Evolutionary conservation across 1,140 invertebrate genomes (phyloP).

Genomic region (Leptinotarsa defecta): DNA sequence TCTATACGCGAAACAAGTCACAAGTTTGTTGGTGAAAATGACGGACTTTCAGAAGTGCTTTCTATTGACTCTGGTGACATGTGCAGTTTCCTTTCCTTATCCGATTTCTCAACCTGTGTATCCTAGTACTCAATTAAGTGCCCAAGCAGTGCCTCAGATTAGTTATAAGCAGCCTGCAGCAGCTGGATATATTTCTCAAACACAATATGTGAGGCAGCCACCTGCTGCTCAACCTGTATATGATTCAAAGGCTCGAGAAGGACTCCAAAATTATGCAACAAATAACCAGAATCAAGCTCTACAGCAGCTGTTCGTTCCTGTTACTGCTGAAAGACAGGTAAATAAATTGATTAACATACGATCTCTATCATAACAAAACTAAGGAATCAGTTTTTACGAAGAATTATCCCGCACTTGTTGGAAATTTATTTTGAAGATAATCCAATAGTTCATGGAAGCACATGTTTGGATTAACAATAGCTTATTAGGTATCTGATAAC

Average conservation of each 20-base stretch:
- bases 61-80: background rate
- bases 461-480: too few species aligned
- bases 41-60: constrained; percentile 10
- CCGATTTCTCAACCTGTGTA: constrained; percentile 17
- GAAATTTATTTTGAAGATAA: too few species aligned
- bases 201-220: constrained; percentile 17
- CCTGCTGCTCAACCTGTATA: background rate
- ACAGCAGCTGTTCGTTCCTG: background rate
- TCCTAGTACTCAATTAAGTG: constrained; percentile 15
- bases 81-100: constrained; percentile 8
- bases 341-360: background rate
- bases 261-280: constrained; percentile 21
- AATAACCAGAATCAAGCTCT: background rate
- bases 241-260: constrained; percentile 11
- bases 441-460: too few species aligned
- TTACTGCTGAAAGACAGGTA: constrained; percentile 13
- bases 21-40: constrained; percentile 1
- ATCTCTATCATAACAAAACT: too few species aligned
- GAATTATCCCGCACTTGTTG: too few species aligned
- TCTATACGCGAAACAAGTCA: background rate
- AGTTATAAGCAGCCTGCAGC: constrained; percentile 15
- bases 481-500: too few species aligned
- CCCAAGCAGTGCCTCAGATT: constrained; percentile 9
- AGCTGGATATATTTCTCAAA: constrained; percentile 2
- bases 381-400: too few species aligned